Evolutionary conservation across 2,888 invertebrate genomes (phyloP).

Genomic region (Eristalinus aeneus): DNA sequence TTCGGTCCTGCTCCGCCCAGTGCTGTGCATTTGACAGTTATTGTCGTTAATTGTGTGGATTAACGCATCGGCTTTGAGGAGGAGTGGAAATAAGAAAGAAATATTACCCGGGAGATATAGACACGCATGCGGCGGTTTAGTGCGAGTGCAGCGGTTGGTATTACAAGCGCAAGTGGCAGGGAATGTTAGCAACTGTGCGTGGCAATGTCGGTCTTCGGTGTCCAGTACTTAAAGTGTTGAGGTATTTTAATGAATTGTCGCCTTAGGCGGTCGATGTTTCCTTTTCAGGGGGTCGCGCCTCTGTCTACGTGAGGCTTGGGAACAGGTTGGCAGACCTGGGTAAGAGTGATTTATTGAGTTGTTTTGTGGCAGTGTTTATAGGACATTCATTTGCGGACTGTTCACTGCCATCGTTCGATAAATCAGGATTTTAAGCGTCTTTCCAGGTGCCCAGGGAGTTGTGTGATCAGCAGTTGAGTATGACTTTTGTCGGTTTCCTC

Average conservation of each 20-base stretch:
- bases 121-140: neutral
- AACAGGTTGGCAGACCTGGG: neutral
- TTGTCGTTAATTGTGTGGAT: slow-evolving; percentile 47
- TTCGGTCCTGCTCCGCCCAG: neutral
- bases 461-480: neutral
- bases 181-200: neutral
- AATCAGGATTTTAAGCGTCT: neutral
- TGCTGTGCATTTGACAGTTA: slow-evolving; percentile 42
- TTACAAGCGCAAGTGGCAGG: neutral
- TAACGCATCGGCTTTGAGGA: slow-evolving; percentile 23
- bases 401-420: neutral
- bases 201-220: neutral
- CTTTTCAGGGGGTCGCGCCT: neutral
- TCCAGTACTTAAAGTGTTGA: neutral
- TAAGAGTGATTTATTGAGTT: neutral
- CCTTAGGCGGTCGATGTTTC: neutral
- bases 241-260: neutral
- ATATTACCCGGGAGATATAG: neutral
- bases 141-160: neutral
- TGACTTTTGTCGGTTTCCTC: too few relatives aligned
- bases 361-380: neutral
- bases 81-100: neutral
- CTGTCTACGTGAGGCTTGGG: neutral
- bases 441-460: neutral
- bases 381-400: neutral